phyloP scores from a whole-genome alignment of 2,113 vertebrate genomes.

The Pitta sordida region DNA sequence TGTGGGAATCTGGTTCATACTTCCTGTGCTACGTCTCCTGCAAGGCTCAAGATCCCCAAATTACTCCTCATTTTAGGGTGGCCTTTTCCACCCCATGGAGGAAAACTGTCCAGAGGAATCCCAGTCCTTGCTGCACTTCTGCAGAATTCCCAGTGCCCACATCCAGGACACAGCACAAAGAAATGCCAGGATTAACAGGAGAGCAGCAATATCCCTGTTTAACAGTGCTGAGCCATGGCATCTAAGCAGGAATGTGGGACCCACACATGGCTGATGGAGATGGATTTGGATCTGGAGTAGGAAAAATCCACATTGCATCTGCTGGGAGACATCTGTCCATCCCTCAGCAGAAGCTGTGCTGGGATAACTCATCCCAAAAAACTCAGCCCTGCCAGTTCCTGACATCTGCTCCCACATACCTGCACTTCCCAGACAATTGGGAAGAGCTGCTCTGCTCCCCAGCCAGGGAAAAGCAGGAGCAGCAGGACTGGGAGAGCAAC shows the following conservation, averaged over 20 bases:
- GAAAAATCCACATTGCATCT: not conserved
- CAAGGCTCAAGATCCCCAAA: not conserved
- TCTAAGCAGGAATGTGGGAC: not conserved
- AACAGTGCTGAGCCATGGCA: accelerated
- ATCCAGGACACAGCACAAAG: not conserved
- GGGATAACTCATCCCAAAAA: not conserved
- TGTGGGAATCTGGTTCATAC: not conserved
- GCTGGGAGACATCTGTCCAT: not conserved
- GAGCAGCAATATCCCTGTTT: not conserved
- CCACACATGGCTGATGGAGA: not conserved
- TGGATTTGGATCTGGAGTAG: not conserved
- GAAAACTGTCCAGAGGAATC: not conserved
- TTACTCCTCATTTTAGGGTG: not conserved
- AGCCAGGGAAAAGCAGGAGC: not conserved
- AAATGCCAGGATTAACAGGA: not conserved
- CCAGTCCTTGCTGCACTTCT: not conserved
- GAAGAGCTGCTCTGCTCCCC: not conserved
- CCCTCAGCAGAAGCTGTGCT: not conserved
- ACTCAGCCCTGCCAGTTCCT: not conserved
- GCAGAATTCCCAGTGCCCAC: not conserved
- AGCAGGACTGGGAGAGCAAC: not conserved
- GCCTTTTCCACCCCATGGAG: not conserved
- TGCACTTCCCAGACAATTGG: accelerated
- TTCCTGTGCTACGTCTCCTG: not conserved
- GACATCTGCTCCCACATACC: not conserved